Evolutionary conservation across 1,140 invertebrate species (phyloP), one percentile per base, ranked within the genome.

Genomic region (Zaprionus capensis): DNA sequence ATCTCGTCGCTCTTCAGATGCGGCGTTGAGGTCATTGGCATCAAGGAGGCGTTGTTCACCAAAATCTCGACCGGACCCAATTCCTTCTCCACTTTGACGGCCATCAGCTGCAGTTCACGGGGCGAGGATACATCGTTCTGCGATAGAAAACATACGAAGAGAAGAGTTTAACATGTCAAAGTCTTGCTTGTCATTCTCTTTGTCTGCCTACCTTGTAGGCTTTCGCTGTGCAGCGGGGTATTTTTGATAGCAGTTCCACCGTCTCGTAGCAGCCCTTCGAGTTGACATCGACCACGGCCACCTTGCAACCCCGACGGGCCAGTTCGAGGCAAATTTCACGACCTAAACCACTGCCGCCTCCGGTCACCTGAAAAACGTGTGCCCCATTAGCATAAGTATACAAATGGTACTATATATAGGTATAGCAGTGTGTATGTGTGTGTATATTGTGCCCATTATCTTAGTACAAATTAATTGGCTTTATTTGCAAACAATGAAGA

Each of bases 51-150:
- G 76, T 93, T 93, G 38, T 93, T 93, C 1, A 92, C 77, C 44
- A 93, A 44, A 49, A 93, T 92, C 17, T 93, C 92, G 2, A 93
- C 92, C 0, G 82, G 82, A 17, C 92, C 92, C 68, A 93, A 57
- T n/a, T 92, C 91, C 56, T 91, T 92, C 46, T 92, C 91, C 34
- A 93, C 85, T 58, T 92, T 88, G 24, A 76, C 72, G 4, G 87
- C 87, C 87, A 92, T 84, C n/a, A 92, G 24, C 56, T 92, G 87
- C 14, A 92, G 62, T 44, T 91, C 91, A 2, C 91, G 80, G 0
- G 87, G 84, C 20, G 87, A 91, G 6, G 92, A 92, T 0, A 92
- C 91, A 74, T 92, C 92, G n/a, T 91, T 91, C 92, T 92, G 56
- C 20, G 17, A 20, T n/a, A 36, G 22, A 2, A 49, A 17, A 34